Conservation (phyloP, 2,797 vertebrate genomes). For the Helicolenus hilgendorfi region DNA sequence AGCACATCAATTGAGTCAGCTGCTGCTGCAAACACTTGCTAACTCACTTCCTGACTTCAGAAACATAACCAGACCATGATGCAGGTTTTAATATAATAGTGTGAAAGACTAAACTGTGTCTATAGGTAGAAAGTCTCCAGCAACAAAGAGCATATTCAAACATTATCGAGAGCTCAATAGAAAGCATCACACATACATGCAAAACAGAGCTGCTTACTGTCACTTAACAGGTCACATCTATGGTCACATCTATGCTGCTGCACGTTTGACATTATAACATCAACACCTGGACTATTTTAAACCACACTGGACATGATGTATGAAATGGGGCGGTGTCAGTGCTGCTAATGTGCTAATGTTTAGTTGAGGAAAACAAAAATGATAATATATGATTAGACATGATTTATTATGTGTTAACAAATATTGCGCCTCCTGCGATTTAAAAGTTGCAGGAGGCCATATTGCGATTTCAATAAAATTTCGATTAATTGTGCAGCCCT, state of each 20-base stretch:
- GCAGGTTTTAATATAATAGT: conserved; percentile 8
- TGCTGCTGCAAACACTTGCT: conserved; percentile 33
- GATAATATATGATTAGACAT: not conserved
- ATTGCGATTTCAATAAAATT: too few species aligned
- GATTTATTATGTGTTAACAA: not conserved
- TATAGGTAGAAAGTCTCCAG: not conserved
- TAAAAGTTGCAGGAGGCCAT: too few species aligned
- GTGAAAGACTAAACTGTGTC: not conserved
- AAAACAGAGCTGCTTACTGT: conserved; percentile 8
- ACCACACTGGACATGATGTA: not conserved
- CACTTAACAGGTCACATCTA: not conserved
- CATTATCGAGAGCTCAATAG: not conserved
- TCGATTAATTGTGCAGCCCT: too few species aligned
- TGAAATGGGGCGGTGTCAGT: not conserved
- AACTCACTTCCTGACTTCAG: conserved; percentile 70
- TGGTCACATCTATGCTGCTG: not conserved
- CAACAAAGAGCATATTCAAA: conserved; percentile 7
- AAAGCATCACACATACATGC: not conserved
- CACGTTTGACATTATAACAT: not conserved
- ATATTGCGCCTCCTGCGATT: too few species aligned
- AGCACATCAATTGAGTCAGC: conserved; percentile 33
- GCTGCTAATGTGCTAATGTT: not conserved
- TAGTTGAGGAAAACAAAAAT: not conserved
- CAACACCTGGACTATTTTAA: not conserved
- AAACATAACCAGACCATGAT: conserved; percentile 18